Percentiles rank a stretch among this genome's conserved stretches.
Conservation (phyloP, 2,888 invertebrate species). For the Acanthosepion pharaonis region DNA sequence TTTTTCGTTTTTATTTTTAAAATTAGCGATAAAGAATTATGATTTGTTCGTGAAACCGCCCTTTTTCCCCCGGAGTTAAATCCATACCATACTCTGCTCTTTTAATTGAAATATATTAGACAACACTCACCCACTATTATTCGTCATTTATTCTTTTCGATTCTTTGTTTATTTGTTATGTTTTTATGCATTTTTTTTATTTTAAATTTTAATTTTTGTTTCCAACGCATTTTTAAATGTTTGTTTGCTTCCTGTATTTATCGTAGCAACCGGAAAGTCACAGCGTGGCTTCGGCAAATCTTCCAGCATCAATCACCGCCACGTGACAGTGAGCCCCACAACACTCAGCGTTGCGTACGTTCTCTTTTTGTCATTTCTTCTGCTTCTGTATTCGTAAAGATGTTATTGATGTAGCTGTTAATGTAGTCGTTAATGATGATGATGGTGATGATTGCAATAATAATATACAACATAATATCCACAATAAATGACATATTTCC, state of each 20-base stretch:
- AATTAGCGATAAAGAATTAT: neutral
- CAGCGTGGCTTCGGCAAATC: neutral
- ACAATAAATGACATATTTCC: no score
- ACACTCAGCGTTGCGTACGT: no score
- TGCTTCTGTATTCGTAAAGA: no score
- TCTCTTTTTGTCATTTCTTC: no score
- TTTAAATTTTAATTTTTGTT: neutral
- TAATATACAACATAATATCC: no score
- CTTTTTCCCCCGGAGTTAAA: neutral
- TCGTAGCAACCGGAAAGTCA: neutral
- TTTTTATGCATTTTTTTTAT: neutral
- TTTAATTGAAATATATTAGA: slow-evolving; percentile 22
- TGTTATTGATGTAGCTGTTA: no score
- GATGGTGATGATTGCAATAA: no score
- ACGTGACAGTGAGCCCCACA: neutral
- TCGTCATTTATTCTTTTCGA: neutral
- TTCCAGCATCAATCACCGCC: neutral
- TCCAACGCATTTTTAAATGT: neutral
- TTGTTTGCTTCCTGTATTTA: neutral
- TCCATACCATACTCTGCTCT: neutral
- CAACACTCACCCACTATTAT: neutral
- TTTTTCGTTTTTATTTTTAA: neutral
- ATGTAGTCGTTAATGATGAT: no score
- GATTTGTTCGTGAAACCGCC: neutral
- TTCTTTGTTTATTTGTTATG: neutral